Evolutionary conservation across 2,888 invertebrate genomes (phyloP), one percentile per base, ranked within the genome.

Genomic region (Mylabris sibirica): DNA sequence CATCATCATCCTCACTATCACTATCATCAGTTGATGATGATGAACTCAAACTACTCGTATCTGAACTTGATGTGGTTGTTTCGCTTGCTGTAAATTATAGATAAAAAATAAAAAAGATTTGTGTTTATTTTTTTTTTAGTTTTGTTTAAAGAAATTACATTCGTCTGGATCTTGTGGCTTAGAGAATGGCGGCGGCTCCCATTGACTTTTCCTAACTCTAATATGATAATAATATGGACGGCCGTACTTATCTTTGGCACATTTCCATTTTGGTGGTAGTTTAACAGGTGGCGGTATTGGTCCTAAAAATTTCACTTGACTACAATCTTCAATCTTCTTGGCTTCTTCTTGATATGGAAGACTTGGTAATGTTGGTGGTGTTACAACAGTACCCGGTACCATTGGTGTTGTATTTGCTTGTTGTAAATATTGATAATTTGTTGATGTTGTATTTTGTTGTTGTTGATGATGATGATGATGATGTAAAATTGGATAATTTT

Each of bases 151-250:
- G 6, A n/a, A 17, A 75, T 77, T 76, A 81, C 81, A 74, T 67
- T 77, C 78, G 60, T 79, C 79, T n/a, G 72, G 70, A 53, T 74
- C 72, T 61, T 73, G 76, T 0, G 70, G 68, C 5, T 72, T 74
- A 6, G 71, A 35, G n/a, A 67, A 62, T 20, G 76, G 74, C 12
- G 92, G 93, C 35, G 93, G 93, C 74, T 90, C 85, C 96, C 96
- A 96, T 81, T 94, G 94, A 24, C 94, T 89, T 75, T 91, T 88
- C 8, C 94, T 87, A 62, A 91, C 87, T 83, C 91, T 92, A 1
- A 92, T 87, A 83, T 98, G 96, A 85, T 97, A 99, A 86, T 96
- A 99, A 85, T 97, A 98, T 0, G 92, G 89, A 73, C 96, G 89
- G 0, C 97, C 97, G 65, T 93, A 91, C 2, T 88, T 85, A 82